These are phyloP conservation scores for Pseudoips prasinana DNA, from an alignment of 2,888 invertebrate species.

Conservation along the genomic window DNA sequence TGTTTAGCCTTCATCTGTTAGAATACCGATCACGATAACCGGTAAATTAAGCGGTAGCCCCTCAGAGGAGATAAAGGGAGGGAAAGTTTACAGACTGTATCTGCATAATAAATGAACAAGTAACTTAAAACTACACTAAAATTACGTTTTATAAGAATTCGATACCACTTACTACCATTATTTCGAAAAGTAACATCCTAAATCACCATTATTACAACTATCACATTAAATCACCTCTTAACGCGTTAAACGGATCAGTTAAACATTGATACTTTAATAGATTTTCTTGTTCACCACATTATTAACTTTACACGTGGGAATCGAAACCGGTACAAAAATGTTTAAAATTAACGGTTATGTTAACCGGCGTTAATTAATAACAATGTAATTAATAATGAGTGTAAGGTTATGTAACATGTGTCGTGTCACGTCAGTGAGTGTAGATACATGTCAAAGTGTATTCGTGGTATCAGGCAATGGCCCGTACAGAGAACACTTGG, in stretches of 20 bases:
- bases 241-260: slow-evolving; percentile 10
- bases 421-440: not conserved
- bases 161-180: not conserved
- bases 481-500: not conserved
- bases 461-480: too few relatives aligned
- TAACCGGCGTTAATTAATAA: slow-evolving; percentile 33
- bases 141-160: too few relatives aligned
- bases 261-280: slow-evolving; percentile 16
- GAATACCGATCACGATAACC: too few relatives aligned
- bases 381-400: slow-evolving; percentile 30
- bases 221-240: slow-evolving; percentile 11
- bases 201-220: slow-evolving; percentile 7
- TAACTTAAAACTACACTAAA: too few relatives aligned
- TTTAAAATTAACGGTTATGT: slow-evolving; percentile 27
- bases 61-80: too few relatives aligned
- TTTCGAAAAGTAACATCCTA: slow-evolving; percentile 3
- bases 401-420: slow-evolving; percentile 16
- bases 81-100: too few relatives aligned
- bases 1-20: too few relatives aligned
- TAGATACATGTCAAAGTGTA: not conserved
- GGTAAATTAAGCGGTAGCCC: too few relatives aligned
- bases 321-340: slow-evolving; percentile 25
- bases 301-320: slow-evolving; percentile 35
- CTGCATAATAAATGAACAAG: too few relatives aligned
- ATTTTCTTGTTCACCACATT: slow-evolving; percentile 25